Base-by-base conservation (phyloP, 2,888 invertebrate species). In the Drosophila mimica region DNA sequence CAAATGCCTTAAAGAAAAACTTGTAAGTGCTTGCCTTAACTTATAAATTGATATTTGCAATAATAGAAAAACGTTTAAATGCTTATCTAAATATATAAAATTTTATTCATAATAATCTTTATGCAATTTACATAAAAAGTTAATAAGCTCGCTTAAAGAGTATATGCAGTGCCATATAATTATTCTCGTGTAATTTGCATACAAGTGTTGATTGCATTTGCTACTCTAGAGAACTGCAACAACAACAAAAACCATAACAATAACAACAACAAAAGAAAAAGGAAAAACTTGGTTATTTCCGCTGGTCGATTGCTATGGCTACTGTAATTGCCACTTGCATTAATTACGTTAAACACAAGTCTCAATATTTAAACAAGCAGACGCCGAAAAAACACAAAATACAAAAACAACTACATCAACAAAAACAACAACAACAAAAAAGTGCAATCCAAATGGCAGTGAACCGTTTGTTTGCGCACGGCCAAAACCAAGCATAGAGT, bases 331-430 rank as follows among this genome's bases (percentile, higher is more conserved):
- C 76, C 87, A 81, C 69, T 83, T 73, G 79, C 87, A 83, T 87
- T 88, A 89, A 88, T 90, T 88, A 88, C 77, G 84, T 81, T 90
- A 88, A 88, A 89, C 84, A 82, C 79, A 79, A 88, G 84, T 80
- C 81, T 81, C 81, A 88, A 88, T 90, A 88, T 88, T 84, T 82
- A 80, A 86, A 83, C 82, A 82, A 87, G 81, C 64, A 69, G 70
- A 67, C 58, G 64, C 72, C 71, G 53, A 69, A 76, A 84, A 70
- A 72, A 72, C 74, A 64, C 56, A 53, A 36, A 51, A 46, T 25
- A 2, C 25, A 59, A 51, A 30, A 53, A 31, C 33, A 66, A 25
- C 46, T 20, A 0, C 8, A 67, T 60, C 7, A 20, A 53, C 40
- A 49, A 49, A 36, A 49, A 49, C 30, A 62, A 54, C 30, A 58